Conservation (phyloP, 1,140 invertebrate species). For the Drosophila punjabiensis region DNA sequence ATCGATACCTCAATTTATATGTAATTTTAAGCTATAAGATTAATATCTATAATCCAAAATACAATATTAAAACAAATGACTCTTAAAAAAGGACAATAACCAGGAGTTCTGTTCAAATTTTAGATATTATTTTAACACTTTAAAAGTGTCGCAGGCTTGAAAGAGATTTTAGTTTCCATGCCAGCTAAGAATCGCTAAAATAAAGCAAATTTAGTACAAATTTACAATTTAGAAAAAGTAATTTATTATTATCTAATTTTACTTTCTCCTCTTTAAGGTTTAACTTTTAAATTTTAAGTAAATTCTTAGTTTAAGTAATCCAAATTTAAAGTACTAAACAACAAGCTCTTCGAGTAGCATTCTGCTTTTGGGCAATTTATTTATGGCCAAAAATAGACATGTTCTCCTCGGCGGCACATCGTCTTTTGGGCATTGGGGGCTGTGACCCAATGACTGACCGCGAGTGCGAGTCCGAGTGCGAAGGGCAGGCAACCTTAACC, state of each 20-base stretch:
- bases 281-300: no score
- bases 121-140: background rate
- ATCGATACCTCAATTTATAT: no score
- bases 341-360: no score
- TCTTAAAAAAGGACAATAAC: background rate
- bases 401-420: slow-evolving; percentile 1
- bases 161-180: background rate
- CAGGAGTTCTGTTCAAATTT: no score
- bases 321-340: background rate
- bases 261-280: no score
- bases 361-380: background rate
- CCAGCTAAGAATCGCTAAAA: no score
- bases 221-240: no score
- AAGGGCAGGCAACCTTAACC: slow-evolving; percentile 80
- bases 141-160: background rate
- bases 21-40: no score
- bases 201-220: no score
- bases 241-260: no score
- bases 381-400: slow-evolving; percentile 1
- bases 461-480: slow-evolving; percentile 49
- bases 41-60: no score
- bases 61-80: background rate
- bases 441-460: slow-evolving; percentile 66
- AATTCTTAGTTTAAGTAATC: background rate
- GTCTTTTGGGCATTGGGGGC: background rate